These are phyloP conservation scores for Megastigmus dorsalis DNA, from an alignment of 2,888 invertebrate genomes.

Conservation along the genomic window DNA sequence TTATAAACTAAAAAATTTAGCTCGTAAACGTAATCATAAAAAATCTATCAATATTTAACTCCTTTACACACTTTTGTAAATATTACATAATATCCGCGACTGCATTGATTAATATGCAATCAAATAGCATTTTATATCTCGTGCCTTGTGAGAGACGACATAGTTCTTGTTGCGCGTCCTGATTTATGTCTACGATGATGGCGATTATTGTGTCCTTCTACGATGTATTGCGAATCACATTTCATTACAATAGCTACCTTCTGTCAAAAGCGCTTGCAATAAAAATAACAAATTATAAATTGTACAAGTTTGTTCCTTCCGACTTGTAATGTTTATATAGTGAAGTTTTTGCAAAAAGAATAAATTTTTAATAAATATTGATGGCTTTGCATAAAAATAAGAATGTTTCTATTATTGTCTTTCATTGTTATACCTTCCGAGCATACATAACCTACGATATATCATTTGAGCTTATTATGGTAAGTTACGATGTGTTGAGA, in stretches of 20 bases:
- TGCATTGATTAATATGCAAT: slow-evolving; percentile 41
- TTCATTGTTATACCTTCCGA: neutral
- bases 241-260: slow-evolving; percentile 70
- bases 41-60: slow-evolving; percentile 42
- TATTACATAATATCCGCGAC: slow-evolving; percentile 45
- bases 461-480: neutral
- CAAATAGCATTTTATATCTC: slow-evolving; percentile 49
- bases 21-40: slow-evolving; percentile 39
- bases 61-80: slow-evolving; percentile 42
- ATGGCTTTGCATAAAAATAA: slow-evolving; percentile 54
- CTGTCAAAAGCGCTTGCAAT: slow-evolving; percentile 72
- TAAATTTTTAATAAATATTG: slow-evolving; percentile 52
- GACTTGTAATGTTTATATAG: slow-evolving; percentile 51
- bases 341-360: slow-evolving; percentile 50
- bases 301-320: slow-evolving; percentile 47
- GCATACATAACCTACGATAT: neutral
- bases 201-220: slow-evolving; percentile 67
- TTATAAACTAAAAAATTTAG: slow-evolving; percentile 29
- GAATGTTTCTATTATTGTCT: slow-evolving; percentile 5
- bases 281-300: slow-evolving; percentile 69
- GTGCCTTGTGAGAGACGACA: slow-evolving; percentile 59
- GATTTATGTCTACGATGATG: slow-evolving; percentile 59
- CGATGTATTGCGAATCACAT: slow-evolving; percentile 67
- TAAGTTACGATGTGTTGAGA: neutral
- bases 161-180: slow-evolving; percentile 35